Evolutionary conservation across 2,888 invertebrate species (phyloP).

Genomic region (Caenorhabditis parvicauda): DNA sequence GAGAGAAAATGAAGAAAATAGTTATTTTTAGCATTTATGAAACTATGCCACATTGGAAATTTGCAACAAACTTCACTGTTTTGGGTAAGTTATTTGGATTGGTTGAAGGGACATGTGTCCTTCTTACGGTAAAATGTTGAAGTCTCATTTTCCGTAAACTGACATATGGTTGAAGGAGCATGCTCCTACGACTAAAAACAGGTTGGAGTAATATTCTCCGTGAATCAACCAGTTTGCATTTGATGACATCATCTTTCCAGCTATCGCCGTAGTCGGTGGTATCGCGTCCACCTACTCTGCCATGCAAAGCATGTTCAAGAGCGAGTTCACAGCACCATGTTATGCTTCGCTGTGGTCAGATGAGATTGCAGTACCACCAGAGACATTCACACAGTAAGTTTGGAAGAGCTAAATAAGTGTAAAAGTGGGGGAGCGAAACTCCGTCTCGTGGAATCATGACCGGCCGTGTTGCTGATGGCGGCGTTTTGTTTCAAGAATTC

Average conservation of each 20-base stretch:
- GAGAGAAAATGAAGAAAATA: slow-evolving; percentile 33
- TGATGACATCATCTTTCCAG: slow-evolving; percentile 12
- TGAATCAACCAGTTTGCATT: slow-evolving; percentile 1
- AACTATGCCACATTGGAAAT: slow-evolving; percentile 26
- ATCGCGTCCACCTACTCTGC: slow-evolving; percentile 42
- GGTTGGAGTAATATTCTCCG: slow-evolving; percentile 4
- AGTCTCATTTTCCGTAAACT: neutral
- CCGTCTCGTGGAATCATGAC: too few relatives aligned
- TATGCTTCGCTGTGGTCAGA: slow-evolving; percentile 24
- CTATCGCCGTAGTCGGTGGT: slow-evolving; percentile 42
- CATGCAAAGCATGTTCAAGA: slow-evolving; percentile 33
- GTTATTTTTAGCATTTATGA: slow-evolving; percentile 31
- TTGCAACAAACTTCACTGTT: slow-evolving; percentile 35
- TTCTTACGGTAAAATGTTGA: too few relatives aligned
- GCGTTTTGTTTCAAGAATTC: too few relatives aligned
- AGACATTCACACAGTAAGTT: too few relatives aligned
- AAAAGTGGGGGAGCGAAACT: too few relatives aligned
- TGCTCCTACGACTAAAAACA: too few relatives aligned
- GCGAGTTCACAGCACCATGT: slow-evolving; percentile 52
- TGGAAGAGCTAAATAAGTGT: too few relatives aligned
- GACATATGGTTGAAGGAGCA: too few relatives aligned
- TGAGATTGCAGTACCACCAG: neutral
- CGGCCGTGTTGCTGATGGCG: too few relatives aligned
- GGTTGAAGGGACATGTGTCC: too few relatives aligned
- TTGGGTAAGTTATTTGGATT: slow-evolving; percentile 17